Base-by-base conservation (phyloP, 1,140 invertebrate genomes). In the Hypothenemus hampei region DNA sequence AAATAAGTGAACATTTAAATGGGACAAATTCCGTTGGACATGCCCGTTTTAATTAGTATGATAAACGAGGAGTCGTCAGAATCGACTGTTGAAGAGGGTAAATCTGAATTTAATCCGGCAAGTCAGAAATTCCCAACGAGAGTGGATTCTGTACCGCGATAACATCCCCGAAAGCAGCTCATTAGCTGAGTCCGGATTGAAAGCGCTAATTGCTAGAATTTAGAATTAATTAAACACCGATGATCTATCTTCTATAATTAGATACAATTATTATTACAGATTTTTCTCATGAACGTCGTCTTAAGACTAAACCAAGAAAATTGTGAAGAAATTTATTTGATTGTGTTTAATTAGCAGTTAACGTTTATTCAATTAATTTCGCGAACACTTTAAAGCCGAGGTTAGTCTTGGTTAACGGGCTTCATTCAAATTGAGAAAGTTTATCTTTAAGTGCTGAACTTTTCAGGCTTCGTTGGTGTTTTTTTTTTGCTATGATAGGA, bases 81-180 rank as follows among this genome's bases (percentile, higher is more conserved):
- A 54, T 54, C 51, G 51, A 29, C 31, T 39, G 51, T 39, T 54
- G 51, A 54, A 54, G 51, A 54, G 51, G 51, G 51, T 54, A 46
- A 54, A 54, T 54, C 24, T 54, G 43, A 43, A 54, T 46, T 54
- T 54, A 54, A 54, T 54, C 43, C 51, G 18, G 16, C 33, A 36
- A 54, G 51, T 46, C 51, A 46, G 51, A 54, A 39, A 45, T 44
- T 54, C 41, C 16, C 10, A 21, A 5, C n/a, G n/a, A n/a, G 36
- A 51, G 37, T 51, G 22, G 36, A 11, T 36, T 24, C 20, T 54
- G 24, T 36, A 19, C 21, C n/a, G 26, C 39, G 43, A 54, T 54
- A 54, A 45, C 40, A 23, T 26, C 35, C n/a, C 10, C 49, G 33
- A 21, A 52, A 52, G 43, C 33, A 35, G 11, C 51, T 44, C 51